Base-by-base conservation (phyloP, 2,888 invertebrate species). In the Resseliella maxima region DNA sequence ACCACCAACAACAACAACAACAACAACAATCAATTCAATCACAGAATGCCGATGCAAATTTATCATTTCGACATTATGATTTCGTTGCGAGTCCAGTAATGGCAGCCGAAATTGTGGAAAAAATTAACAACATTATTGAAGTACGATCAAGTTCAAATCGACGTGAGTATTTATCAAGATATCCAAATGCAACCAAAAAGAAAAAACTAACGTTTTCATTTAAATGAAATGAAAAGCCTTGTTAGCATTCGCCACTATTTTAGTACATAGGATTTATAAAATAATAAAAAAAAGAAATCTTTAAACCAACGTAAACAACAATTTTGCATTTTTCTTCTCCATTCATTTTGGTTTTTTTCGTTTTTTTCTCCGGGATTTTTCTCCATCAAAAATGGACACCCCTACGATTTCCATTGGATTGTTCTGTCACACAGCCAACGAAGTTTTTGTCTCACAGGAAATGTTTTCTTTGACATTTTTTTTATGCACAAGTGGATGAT, bases 101-200 rank as follows among this genome's bases (percentile, higher is more conserved):
- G 0, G 96, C 96, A 0, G 94, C 94, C 88, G 96, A 96, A 90
- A 97, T 98, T 85, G 95, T 96, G 0, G 94, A 95, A 88, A 97
- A 98, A 92, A 93, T 98, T 18, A 96, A 96, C 90, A 94, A 96
- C 87, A 97, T 98, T 87, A 91, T 98, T 87, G 96, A 97, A 89
- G 92, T 97, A 88, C 93, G 95, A 88, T 95, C 95, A 86, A 97
- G 96, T 90, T 93, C 94, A 5, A 95, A 95, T 87, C 92, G 96
- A 85, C 94, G 96, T 88, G 97, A 97, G 89, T 98, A 96, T 91
- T 92, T 96, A 41, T 81, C 85, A 83, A 18, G 54, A 27, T 24
- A 85, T 85, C 41, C 83, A 18, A n/a, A 41, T 88, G 94, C 94
- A 83, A 92, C 94, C 86, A 94, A 94, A 89, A 96, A 96, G 89